Conservation (phyloP, 2,888 invertebrate species). For the Polyommatus iphigenia region DNA sequence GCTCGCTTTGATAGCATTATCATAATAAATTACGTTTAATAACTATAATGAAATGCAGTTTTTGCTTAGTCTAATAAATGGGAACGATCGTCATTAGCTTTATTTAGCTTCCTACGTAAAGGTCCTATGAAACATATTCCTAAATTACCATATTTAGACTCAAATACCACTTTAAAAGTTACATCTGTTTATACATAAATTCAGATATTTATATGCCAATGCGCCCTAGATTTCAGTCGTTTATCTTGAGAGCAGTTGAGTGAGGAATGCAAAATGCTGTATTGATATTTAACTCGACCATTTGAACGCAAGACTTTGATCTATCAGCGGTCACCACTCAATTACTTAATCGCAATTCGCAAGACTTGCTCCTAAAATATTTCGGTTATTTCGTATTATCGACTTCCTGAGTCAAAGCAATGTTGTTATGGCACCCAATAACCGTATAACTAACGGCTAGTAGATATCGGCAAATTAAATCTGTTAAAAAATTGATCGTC, state of each 20-base stretch:
- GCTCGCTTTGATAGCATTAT: conserved; percentile 20
- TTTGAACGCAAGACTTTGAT: conserved; percentile 30
- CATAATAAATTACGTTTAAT: conserved; percentile 4
- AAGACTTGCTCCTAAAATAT: not conserved
- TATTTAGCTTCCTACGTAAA: not conserved
- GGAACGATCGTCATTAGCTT: not conserved
- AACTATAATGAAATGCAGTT: conserved; percentile 3
- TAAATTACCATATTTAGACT: not conserved
- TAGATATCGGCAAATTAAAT: conserved; percentile 30
- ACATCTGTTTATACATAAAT: not conserved
- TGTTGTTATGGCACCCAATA: not conserved
- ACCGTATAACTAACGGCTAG: not conserved
- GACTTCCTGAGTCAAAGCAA: not conserved
- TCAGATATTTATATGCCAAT: conserved; percentile 5
- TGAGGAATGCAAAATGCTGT: conserved; percentile 34
- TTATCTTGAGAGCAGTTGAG: conserved; percentile 36
- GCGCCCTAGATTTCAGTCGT: conserved; percentile 37
- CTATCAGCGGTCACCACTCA: conserved; percentile 18
- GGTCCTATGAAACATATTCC: not conserved
- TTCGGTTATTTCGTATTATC: not conserved
- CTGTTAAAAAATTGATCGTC: conserved; percentile 39
- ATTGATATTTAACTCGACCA: conserved; percentile 32
- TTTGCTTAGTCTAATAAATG: not conserved
- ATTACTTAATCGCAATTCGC: conserved; percentile 16
- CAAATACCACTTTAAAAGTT: not conserved